A percentile compares a stretch with the other conserved stretches of the same genome.
Evolutionary conservation across 2,888 invertebrate genomes (phyloP).

Genomic region (Drosophila lutescens): DNA sequence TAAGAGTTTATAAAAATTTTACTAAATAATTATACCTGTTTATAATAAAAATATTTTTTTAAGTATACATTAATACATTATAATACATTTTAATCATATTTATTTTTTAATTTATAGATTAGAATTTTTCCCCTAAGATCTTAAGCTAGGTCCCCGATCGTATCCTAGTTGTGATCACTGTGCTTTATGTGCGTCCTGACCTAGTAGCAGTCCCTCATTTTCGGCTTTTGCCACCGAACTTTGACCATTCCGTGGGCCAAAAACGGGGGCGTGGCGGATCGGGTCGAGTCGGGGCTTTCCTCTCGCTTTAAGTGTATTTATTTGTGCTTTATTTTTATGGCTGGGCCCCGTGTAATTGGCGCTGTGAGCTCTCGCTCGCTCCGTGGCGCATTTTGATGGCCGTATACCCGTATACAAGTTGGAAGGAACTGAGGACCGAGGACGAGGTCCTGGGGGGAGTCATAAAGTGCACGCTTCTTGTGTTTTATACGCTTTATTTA

Average conservation of each 20-base stretch:
- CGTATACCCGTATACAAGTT: slow-evolving; percentile 46
- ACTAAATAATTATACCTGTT: no score
- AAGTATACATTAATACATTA: no score
- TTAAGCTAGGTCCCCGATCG: neutral
- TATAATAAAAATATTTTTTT: no score
- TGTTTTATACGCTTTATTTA: slow-evolving; percentile 52
- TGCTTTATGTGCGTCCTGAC: slow-evolving; percentile 24
- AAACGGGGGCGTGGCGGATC: neutral
- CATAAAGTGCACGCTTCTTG: slow-evolving; percentile 66
- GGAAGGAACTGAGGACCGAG: slow-evolving; percentile 2
- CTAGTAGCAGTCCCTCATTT: slow-evolving; percentile 37
- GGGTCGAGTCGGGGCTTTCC: neutral
- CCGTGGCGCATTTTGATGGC: slow-evolving; percentile 65
- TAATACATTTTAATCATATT: no score
- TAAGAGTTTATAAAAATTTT: no score
- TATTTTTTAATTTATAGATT: no score
- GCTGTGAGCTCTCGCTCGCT: slow-evolving; percentile 60
- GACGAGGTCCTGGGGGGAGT: slow-evolving; percentile 7
- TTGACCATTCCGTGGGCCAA: slow-evolving; percentile 22
- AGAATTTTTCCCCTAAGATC: no score
- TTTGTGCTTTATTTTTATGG: slow-evolving; percentile 79
- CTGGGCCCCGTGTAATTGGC: slow-evolving; percentile 75
- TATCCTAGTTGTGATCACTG: slow-evolving; percentile 7
- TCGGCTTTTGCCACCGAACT: slow-evolving; percentile 44
- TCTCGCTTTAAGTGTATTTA: slow-evolving; percentile 74